Evolutionary conservation across 2,888 invertebrate genomes (phyloP), one percentile per base, ranked within the genome.

Genomic region (Diarsia rubi): DNA sequence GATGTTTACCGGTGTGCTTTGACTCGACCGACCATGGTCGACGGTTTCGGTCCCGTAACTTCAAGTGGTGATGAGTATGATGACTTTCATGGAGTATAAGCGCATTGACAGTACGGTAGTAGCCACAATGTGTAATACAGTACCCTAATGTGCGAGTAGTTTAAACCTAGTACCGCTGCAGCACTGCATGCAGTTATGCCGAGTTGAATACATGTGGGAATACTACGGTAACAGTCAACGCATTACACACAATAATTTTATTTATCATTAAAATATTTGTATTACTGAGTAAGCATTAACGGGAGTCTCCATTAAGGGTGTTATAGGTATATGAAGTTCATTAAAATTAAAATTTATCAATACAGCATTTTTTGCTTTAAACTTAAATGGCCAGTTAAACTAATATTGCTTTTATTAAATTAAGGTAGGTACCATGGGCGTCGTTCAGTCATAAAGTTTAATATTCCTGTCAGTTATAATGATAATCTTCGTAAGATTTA

Each of bases 181-280:
- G 81, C 82, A 81, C 81, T 84, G 85, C 68, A 75, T 81, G 85
- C 85, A 81, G 82, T 82, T 82, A 84, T 70, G 57, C 16, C 19
- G 6, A 84, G 67, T 67, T 62, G 69, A 73, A 81, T 70, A 68
- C 72, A 77, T 70, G 73, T 82, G 82, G 77, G 81, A 81, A 84
- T 77, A 70, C 47, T 65, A 81, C 68, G 69, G 73, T 82, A 77
- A 77, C 64, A 52, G 66, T 45, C 27, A 16, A 64, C 37, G 49
- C 72, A 72, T 72, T 62, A 63, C 21, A 27, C 65, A 54, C n/a
- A 73, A 54, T 54, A 72, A 69, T 78, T 69, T 63, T 64, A 63
- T 64, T 64, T 59, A 12, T 24, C 42, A 52, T 70, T 42, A 24
- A 69, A 63, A 44, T 54, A 31, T 42, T 31, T 14, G 42, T 57